These are phyloP conservation scores for Conus canariensis DNA, from an alignment of 2,888 invertebrate genomes.

Conservation along the genomic window DNA sequence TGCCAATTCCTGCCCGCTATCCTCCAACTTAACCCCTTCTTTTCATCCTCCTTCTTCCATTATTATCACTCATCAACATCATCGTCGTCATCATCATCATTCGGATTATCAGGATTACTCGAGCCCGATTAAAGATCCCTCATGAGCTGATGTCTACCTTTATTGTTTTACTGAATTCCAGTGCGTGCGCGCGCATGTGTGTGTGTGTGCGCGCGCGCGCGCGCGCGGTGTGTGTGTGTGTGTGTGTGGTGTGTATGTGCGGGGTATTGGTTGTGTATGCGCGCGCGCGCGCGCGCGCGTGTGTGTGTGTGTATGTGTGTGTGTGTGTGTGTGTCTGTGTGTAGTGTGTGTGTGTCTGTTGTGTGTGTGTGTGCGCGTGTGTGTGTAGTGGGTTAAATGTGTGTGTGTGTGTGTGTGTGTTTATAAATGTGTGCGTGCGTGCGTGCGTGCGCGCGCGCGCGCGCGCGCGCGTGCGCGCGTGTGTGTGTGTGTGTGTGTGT, in stretches of 20 bases:
- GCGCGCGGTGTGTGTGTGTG: not conserved
- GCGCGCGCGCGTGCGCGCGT: not conserved
- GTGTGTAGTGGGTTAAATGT: not conserved
- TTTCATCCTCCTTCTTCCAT: too few relatives aligned
- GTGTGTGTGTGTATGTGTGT: slow-evolving; percentile 1
- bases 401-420: slow-evolving; percentile 1
- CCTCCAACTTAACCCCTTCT: too few relatives aligned
- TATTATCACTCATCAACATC: too few relatives aligned
- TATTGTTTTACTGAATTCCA: too few relatives aligned
- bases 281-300: not conserved
- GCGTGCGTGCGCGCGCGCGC: not conserved
- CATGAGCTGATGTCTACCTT: too few relatives aligned
- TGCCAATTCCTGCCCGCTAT: too few relatives aligned
- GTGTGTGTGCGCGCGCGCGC: not conserved
- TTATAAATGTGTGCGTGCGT: not conserved
- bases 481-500: not conserved
- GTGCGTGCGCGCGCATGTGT: not conserved
- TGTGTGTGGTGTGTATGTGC: not conserved
- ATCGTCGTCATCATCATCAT: too few relatives aligned
- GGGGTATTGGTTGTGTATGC: not conserved
- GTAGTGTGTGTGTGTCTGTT: slow-evolving; percentile 4
- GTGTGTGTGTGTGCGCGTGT: too few relatives aligned
- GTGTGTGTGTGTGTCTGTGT: slow-evolving; percentile 10
- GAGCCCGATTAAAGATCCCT: too few relatives aligned
- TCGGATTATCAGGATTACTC: too few relatives aligned